phyloP scores from a whole-genome alignment of 2,113 vertebrate species.

The Corythornis cristatus region DNA sequence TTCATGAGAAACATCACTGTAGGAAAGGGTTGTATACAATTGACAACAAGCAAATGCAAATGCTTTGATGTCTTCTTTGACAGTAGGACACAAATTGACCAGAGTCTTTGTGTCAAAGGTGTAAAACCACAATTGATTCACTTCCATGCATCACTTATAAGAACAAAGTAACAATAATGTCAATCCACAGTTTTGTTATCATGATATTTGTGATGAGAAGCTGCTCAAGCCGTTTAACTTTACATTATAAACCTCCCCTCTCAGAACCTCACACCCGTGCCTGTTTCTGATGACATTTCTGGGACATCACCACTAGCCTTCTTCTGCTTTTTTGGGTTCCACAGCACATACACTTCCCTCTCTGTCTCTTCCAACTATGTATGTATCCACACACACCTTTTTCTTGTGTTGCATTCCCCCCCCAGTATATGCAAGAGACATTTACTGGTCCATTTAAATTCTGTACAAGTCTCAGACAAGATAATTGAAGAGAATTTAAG shows the following conservation, averaged over 20 bases:
- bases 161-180: not conserved
- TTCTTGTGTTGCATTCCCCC: not conserved
- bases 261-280: not conserved
- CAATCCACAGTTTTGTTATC: not conserved
- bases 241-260: not conserved
- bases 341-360: not conserved
- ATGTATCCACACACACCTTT: not conserved
- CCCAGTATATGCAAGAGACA: not conserved
- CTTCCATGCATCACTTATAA: not conserved
- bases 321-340: not conserved
- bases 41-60: not conserved
- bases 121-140: not conserved
- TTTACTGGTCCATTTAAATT: slow-evolving; percentile 42
- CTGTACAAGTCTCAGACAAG: slow-evolving; percentile 31
- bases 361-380: not conserved
- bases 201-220: not conserved
- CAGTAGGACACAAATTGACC: not conserved
- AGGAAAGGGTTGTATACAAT: not conserved
- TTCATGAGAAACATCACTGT: not conserved
- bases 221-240: not conserved
- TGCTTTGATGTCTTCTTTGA: not conserved
- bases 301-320: not conserved
- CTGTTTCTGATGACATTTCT: not conserved
- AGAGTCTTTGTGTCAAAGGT: not conserved
- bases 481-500: slow-evolving; percentile 54